Evolutionary conservation across 2,113 vertebrate species (phyloP), one percentile per base, ranked within the genome.

Genomic region (Nanger granti): DNA sequence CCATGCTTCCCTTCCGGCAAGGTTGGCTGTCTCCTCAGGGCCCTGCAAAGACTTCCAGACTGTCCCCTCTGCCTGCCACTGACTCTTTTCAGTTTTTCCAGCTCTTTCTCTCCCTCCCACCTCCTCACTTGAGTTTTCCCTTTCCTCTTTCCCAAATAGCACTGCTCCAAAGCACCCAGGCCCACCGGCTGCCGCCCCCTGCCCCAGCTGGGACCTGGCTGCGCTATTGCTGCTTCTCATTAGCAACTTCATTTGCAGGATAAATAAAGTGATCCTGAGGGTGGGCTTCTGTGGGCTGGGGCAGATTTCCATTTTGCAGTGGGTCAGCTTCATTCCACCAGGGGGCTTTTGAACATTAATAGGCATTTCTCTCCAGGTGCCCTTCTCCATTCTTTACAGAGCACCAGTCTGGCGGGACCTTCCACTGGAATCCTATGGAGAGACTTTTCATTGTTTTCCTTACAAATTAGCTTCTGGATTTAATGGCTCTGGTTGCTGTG

Each of bases 391-490:
- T 64, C 95, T 93, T 85, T 69, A 52, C 87, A 47, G 41, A 12
- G 2, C 60, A 4, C 28, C 2, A 20, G 93, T 89, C 92, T 85
- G 55, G 20, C 0, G 34, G 95, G 88, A 87, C 15, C 88, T 82
- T 91, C 93, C 89, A 18, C 13, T 64, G 96, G 87, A 89, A 60
- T 92, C 94, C 95, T 91, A 69, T 55, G n/a, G 97, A 93, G 93
- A 97, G 54, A 89, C 80, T 97, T 94, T 86, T 96, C 94, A 82
- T 96, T 97, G 97, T 98, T 97, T 98, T 95, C 92, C 94, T 97
- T 96, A 95, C 90, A 96, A 93, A 98, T 97, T 95, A 95, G 85
- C 96, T 98, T 97, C 95, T 97, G 82, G 82, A 79, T 93, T 97
- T 96, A 97, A 98, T 73, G 92, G 96, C 85, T 93, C 49, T 90